Evolutionary conservation across 2,113 vertebrate species (phyloP).

Genomic region (Macquaria ambigua): DNA sequence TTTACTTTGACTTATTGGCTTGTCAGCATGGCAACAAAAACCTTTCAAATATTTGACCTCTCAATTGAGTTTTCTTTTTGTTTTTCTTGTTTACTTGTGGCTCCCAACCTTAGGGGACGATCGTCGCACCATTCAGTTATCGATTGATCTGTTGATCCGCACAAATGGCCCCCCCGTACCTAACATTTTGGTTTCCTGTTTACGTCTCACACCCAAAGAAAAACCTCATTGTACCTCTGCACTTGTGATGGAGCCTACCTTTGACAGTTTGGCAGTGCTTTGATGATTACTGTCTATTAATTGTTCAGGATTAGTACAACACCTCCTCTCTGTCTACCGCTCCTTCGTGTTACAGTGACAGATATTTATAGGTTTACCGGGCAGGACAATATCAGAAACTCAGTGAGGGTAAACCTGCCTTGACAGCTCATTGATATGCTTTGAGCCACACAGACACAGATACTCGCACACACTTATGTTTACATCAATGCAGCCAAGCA

Average conservation of each 20-base stretch:
- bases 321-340: conserved; percentile 20
- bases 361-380: conserved; percentile 46
- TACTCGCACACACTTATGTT: conserved; percentile 13
- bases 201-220: neutral
- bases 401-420: conserved; percentile 11
- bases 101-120: neutral
- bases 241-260: neutral
- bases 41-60: conserved; percentile 20
- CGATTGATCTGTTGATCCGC: conserved; percentile 16
- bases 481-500: conserved; percentile 29
- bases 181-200: conserved; percentile 9
- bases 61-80: neutral
- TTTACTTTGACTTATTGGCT: conserved; percentile 15
- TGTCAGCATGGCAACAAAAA: neutral
- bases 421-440: conserved; percentile 27
- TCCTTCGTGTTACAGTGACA: conserved; percentile 20
- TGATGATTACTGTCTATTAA: conserved; percentile 36
- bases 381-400: conserved; percentile 30
- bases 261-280: conserved; percentile 18
- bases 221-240: neutral
- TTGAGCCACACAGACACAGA: conserved; percentile 1
- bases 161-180: neutral
- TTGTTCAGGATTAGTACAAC: conserved; percentile 46
- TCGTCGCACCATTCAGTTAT: neutral
- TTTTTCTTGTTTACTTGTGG: conserved; percentile 7